phyloP scores from a whole-genome alignment of 1,140 invertebrate species.

The Dufourea novaeangliae region DNA sequence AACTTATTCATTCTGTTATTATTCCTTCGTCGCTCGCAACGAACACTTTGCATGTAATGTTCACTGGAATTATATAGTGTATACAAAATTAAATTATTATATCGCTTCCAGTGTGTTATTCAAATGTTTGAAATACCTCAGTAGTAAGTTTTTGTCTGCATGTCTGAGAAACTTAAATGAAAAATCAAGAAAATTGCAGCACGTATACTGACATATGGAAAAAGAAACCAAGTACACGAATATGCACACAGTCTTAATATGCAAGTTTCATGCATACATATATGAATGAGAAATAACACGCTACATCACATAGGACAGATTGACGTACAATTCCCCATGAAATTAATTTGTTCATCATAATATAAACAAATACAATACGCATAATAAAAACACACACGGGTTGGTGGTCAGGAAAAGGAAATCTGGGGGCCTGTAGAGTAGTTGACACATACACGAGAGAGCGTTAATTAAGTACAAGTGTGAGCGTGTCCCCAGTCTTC shows the following conservation, averaged over 20 bases:
- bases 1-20: conserved; percentile 21
- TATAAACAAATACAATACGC: conserved; percentile 75
- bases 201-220: not conserved
- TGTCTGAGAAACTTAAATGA: not conserved
- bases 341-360: conserved; percentile 59
- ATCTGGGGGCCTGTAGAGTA: conserved; percentile 47
- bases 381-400: conserved; percentile 59
- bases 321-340: conserved; percentile 55
- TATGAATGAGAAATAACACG: conserved; percentile 17
- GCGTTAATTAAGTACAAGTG: conserved; percentile 70
- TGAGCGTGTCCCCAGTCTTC: conserved; percentile 63
- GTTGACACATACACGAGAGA: conserved; percentile 49
- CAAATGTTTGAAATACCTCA: not conserved
- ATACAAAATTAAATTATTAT: conserved; percentile 25
- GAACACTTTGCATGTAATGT: not conserved
- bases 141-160: not conserved
- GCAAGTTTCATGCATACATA: conserved; percentile 23
- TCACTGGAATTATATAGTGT: not conserved
- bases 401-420: conserved; percentile 39
- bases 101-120: not conserved
- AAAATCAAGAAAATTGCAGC: conserved; percentile 4
- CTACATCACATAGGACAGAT: conserved; percentile 59
- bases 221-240: conserved; percentile 23
- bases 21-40: conserved; percentile 10
- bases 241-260: conserved; percentile 10